phyloP scores from a whole-genome alignment of 2,113 vertebrate species.

The Hyperopisus bebe region DNA sequence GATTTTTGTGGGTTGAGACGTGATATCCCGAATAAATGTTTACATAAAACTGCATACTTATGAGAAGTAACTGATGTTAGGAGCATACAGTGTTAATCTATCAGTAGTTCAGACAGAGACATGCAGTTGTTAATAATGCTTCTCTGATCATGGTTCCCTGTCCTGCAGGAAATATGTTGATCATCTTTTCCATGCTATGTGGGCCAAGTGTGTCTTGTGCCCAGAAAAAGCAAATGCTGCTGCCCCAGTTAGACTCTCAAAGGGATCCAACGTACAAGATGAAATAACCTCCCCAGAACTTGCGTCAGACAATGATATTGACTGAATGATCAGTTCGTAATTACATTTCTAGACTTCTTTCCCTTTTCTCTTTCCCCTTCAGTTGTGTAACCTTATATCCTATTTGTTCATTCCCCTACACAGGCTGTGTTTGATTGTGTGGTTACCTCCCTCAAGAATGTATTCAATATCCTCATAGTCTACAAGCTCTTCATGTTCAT shows the following conservation, averaged over 20 bases:
- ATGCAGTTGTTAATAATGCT: not conserved
- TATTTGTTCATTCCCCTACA: not conserved
- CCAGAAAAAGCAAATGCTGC: constrained; percentile 4
- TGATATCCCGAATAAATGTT: not conserved
- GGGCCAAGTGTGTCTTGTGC: constrained; percentile 9
- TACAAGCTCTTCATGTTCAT: constrained; percentile 99
- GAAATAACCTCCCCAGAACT: not conserved
- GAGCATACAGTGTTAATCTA: not conserved
- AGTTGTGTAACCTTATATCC: not conserved
- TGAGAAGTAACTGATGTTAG: not conserved
- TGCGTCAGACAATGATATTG: constrained; percentile 4
- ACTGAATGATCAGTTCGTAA: not conserved
- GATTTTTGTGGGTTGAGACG: not conserved
- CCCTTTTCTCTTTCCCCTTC: not conserved
- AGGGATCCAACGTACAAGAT: not conserved
- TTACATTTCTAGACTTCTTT: not conserved
- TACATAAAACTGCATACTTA: not conserved
- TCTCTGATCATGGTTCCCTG: not conserved
- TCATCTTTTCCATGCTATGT: constrained; percentile 11
- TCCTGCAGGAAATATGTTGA: constrained; percentile 6
- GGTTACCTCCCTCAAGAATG: constrained; percentile 94
- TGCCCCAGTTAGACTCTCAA: constrained; percentile 19
- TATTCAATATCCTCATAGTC: constrained; percentile 98
- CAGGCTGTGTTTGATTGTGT: constrained; percentile 85
- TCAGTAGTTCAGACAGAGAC: not conserved